phyloP scores from a whole-genome alignment of 1,140 invertebrate species.

The Plectus sambesii region DNA sequence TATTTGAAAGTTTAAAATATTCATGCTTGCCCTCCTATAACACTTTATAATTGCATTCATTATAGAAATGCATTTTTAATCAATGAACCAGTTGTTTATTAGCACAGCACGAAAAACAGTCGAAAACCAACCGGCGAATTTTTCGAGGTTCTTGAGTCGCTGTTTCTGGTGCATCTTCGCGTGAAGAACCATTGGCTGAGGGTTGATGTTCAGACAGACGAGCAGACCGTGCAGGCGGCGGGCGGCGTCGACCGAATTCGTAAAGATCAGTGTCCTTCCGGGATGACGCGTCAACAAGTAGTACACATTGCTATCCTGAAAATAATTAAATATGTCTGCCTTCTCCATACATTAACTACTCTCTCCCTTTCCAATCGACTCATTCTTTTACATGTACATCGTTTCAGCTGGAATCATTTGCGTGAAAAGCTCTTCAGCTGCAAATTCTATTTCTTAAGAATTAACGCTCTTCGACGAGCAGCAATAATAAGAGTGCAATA shows the following conservation, averaged over 20 bases:
- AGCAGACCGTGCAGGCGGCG: conserved; percentile 70
- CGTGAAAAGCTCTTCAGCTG: background rate
- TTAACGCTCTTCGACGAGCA: background rate
- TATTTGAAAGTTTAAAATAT: no score
- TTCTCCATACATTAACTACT: no score
- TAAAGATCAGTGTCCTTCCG: conserved; percentile 86
- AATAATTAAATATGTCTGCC: conserved; percentile 14
- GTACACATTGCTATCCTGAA: conserved; percentile 73
- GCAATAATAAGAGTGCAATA: no score
- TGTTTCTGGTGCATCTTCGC: conserved; percentile 89
- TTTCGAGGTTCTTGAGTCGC: conserved; percentile 80
- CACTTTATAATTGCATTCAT: no score
- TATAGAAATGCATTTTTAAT: no score
- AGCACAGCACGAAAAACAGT: no score
- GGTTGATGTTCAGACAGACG: conserved; percentile 58
- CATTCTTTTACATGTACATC: no score
- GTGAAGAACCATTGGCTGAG: conserved; percentile 66
- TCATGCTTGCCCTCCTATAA: no score
- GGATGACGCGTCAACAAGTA: conserved; percentile 73
- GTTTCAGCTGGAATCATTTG: background rate
- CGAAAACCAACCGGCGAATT: conserved; percentile 61
- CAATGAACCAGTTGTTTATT: no score
- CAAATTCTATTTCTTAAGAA: background rate
- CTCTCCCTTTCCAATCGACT: no score
- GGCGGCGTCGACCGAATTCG: conserved; percentile 88